Evolutionary conservation across 2,797 vertebrate species (phyloP), one percentile per base, ranked within the genome.

Genomic region (Pyrocephalus nanus): DNA sequence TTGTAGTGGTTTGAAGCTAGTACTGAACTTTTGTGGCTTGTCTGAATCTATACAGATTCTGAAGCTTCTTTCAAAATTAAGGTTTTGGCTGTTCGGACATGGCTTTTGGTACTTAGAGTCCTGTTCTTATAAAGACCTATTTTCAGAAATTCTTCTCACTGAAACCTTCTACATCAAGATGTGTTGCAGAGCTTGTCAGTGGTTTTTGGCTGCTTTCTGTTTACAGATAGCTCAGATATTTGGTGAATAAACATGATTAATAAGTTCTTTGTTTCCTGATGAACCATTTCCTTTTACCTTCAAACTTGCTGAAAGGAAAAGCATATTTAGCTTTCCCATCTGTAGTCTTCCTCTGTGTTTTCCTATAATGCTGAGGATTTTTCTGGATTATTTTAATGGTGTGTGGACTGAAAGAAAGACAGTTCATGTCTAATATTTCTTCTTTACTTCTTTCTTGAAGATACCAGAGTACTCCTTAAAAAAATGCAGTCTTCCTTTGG

Each of bases 271-370:
- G n/a, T 86, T 92, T 82, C 22, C n/a, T 4, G 2, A 19, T 78
- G 55, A 75, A 43, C 4, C 0, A 0, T 67, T 92, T 73, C 26
- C 9, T 54, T 57, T 71, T 61, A 7, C 13, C 4, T 22, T 85
- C 1, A 2, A 45, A 73, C 0, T 6, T 62, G 12, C 29, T 80
- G 72, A 74, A 73, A 74, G 12, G 15, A 43, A 47, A 58, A 85
- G 20, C 5, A 7, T 32, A 32, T 4, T 60, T 15, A 55, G 14
- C 73, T 70, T 93, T 73, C 29, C 67, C 30, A 4, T 69, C 19
- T 40, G 2, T 43, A 62, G 15, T 77, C 32, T 58, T 75, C 9
- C 11, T 51, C 12, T 55, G 4, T 71, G 15, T 62, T 92, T 66
- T 95, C 5, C 20, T 72, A 2, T 47, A 58, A 51, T 58, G 38